phyloP scores from a whole-genome alignment of 2,888 invertebrate genomes.

The Drosophila kanekoi region DNA sequence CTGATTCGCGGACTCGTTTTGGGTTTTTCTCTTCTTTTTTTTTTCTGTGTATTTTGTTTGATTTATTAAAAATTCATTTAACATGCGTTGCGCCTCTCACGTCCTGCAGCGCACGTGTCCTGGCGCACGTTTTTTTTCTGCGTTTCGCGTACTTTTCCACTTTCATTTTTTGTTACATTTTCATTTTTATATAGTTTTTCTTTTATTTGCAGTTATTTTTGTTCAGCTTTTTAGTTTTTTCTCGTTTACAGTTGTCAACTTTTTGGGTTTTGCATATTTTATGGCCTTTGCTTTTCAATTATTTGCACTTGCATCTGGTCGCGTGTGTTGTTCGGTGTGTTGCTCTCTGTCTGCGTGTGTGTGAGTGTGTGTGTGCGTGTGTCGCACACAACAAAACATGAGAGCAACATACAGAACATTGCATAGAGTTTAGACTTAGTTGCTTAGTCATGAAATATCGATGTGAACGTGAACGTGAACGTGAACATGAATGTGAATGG shows the following conservation, averaged over 20 bases:
- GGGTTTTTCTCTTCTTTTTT: no score
- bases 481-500: background rate
- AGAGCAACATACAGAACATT: constrained; percentile 15
- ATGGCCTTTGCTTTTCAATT: constrained; percentile 62
- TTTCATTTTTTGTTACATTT: no score
- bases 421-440: constrained; percentile 28
- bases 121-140: constrained; percentile 18
- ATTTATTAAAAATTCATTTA: constrained; percentile 66
- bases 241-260: constrained; percentile 56
- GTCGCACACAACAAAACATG: constrained; percentile 3
- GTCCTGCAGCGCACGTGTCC: constrained; percentile 32
- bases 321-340: constrained; percentile 22
- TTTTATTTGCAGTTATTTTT: constrained; percentile 11
- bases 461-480: constrained; percentile 18
- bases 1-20: no score
- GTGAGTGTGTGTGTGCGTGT: constrained; percentile 3
- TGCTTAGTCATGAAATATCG: constrained; percentile 31
- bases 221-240: constrained; percentile 20
- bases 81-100: constrained; percentile 45
- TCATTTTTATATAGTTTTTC: background rate
- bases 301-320: constrained; percentile 64
- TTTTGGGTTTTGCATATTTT: constrained; percentile 61
- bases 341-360: background rate
- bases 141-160: constrained; percentile 10
- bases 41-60: constrained; percentile 22